Evolutionary conservation across 92 coral and sea anemone species (phyloP).

Genomic region (Palythoa heliodiscus): DNA sequence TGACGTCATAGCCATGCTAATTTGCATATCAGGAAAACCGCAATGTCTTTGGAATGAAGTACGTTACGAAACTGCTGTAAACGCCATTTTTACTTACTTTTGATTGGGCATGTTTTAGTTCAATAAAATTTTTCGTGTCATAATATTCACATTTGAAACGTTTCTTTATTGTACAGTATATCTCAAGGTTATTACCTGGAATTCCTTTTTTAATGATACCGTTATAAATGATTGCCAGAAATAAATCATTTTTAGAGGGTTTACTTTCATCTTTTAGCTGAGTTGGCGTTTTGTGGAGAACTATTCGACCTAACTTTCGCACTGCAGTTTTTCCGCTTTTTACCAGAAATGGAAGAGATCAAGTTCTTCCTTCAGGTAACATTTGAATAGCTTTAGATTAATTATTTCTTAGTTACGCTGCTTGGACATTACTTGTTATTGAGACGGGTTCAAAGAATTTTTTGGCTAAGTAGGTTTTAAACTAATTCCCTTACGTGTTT

Average conservation of each 20-base stretch:
- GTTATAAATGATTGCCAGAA: not conserved
- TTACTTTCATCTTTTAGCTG: constrained; percentile 62
- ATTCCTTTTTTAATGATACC: not conserved
- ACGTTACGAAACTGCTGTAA: no score
- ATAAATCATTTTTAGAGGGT: not conserved
- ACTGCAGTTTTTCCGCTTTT: constrained; percentile 79
- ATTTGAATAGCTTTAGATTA: not conserved
- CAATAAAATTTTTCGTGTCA: no score
- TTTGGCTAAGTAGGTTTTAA: not conserved
- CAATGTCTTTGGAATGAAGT: no score
- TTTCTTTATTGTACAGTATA: no score
- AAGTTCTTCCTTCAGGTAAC: constrained; percentile 94
- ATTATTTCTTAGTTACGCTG: not conserved
- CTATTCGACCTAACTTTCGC: constrained; percentile 90
- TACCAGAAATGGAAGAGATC: constrained; percentile 97
- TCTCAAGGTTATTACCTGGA: no score
- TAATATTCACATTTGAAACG: no score
- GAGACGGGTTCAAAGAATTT: not conserved
- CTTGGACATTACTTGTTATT: not conserved
- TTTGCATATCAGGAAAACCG: no score
- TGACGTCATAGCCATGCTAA: no score
- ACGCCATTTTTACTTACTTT: no score
- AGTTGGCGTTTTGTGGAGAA: constrained; percentile 97
- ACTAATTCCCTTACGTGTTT: not conserved
- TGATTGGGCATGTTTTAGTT: no score